phyloP scores from a whole-genome alignment of 23 tunicate species.

The Styela clava region DNA sequence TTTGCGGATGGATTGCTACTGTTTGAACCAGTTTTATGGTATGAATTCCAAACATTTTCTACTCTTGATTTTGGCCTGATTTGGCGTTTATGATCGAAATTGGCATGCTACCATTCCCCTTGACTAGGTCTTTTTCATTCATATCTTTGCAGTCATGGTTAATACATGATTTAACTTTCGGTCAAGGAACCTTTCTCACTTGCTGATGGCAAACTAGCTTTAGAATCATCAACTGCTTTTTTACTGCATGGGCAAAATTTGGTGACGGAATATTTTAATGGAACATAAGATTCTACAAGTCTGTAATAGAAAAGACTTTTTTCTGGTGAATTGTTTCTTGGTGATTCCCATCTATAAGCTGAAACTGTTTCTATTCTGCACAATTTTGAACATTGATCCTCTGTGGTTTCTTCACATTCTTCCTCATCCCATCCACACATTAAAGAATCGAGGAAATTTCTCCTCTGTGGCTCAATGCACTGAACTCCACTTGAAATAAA shows the following conservation, averaged over 20 bases:
- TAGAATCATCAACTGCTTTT: not conserved
- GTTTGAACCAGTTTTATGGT: too few relatives aligned
- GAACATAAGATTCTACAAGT: not conserved
- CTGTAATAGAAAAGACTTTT: constrained; percentile 8
- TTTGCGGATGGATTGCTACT: too few relatives aligned
- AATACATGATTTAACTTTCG: too few relatives aligned
- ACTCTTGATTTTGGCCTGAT: too few relatives aligned
- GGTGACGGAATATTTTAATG: not conserved
- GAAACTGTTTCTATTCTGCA: not conserved
- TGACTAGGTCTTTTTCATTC: too few relatives aligned
- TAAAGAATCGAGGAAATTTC: constrained; percentile 28
- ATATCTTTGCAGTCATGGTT: too few relatives aligned
- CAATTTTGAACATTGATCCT: not conserved
- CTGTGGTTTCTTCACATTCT: not conserved
- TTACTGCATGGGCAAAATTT: not conserved
- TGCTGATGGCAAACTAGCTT: not conserved
- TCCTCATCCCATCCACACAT: constrained; percentile 13
- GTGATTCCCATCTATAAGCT: not conserved
- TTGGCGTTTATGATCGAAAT: too few relatives aligned
- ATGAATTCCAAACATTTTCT: too few relatives aligned
- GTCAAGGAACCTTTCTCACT: too few relatives aligned
- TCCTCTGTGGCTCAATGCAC: not conserved
- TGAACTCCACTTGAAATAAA: not conserved
- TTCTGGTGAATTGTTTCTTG: not conserved
- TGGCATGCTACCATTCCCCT: too few relatives aligned